A percentile compares a stretch with the other conserved stretches of the same genome.
These are phyloP conservation scores for Eupithecia subumbrata DNA, from an alignment of 2,888 invertebrate species.

Conservation along the genomic window DNA sequence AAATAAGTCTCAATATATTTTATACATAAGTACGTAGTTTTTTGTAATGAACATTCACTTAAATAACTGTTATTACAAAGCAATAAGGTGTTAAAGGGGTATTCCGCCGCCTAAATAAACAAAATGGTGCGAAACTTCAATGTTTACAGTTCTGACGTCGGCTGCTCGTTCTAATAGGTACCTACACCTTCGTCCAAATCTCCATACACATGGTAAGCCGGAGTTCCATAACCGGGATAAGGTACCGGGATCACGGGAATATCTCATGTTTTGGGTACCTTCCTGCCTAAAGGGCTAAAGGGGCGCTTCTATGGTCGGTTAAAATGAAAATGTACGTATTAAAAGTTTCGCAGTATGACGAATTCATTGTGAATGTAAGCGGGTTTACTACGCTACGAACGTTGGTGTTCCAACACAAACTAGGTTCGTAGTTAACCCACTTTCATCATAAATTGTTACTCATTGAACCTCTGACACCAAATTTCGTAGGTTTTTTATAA, in stretches of 20 bases:
- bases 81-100: not conserved
- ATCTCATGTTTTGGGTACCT: constrained; percentile 39
- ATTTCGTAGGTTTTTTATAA: not conserved
- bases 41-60: not conserved
- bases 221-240: constrained; percentile 27
- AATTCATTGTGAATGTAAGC: too few relatives aligned
- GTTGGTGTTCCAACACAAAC: too few relatives aligned
- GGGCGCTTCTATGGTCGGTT: not conserved
- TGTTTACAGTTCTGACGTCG: not conserved
- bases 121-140: not conserved
- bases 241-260: constrained; percentile 24
- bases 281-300: constrained; percentile 9
- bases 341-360: not conserved
- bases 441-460: too few relatives aligned
- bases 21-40: not conserved
- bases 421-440: too few relatives aligned
- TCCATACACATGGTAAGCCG: constrained; percentile 43
- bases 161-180: not conserved
- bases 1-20: not conserved
- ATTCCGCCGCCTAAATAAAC: not conserved
- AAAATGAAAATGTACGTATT: not conserved
- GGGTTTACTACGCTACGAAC: too few relatives aligned
- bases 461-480: not conserved
- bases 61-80: not conserved
- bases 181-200: constrained; percentile 33